Conservation (phyloP, 2,797 vertebrate species). For the Sarcophilus harrisii region DNA sequence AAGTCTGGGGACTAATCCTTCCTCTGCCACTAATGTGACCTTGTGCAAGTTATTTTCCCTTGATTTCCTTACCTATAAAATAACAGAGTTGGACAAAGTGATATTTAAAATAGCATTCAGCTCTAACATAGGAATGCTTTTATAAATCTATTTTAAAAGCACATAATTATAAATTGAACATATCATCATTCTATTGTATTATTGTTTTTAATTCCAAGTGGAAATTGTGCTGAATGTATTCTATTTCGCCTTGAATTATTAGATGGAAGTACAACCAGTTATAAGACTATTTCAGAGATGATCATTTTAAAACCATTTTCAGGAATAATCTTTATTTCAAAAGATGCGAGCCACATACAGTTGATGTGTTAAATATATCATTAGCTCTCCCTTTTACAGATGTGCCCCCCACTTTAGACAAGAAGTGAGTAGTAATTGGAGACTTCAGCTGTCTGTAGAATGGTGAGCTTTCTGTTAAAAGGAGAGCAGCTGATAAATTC, state of each 20-base stretch:
- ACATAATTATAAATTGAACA: background rate
- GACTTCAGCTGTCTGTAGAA: background rate
- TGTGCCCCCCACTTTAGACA: background rate
- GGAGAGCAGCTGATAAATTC: background rate
- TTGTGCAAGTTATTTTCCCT: background rate
- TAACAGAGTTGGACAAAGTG: conserved; percentile 2
- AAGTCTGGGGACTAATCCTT: background rate
- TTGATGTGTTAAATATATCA: background rate
- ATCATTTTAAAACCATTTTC: background rate
- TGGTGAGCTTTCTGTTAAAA: background rate
- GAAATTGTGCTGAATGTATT: background rate
- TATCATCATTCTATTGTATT: background rate
- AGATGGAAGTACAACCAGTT: background rate
- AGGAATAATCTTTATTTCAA: background rate
- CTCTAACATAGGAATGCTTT: background rate
- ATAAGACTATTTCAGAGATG: background rate
- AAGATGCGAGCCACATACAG: background rate
- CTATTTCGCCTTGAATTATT: background rate
- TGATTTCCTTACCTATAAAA: conserved; percentile 20
- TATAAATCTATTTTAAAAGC: background rate
- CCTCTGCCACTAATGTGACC: background rate
- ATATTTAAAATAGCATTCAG: background rate
- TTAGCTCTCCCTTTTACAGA: background rate
- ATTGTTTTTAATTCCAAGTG: background rate
- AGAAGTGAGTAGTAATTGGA: background rate